Conservation (phyloP, 2,113 vertebrate genomes). For the Miniopterus natalensis region DNA sequence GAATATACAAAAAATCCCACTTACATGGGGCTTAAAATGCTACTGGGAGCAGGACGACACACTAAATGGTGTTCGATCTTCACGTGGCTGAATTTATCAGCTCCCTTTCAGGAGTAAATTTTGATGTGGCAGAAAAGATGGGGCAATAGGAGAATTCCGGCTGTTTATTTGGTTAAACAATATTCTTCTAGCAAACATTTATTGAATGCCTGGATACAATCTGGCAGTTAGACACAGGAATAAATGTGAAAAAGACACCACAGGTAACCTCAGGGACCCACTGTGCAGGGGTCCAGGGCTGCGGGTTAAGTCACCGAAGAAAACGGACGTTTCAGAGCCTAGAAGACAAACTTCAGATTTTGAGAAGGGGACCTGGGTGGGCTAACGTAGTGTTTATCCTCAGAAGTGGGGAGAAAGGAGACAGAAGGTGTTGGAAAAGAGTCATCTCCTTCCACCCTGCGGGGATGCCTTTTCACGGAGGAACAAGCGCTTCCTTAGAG, state of each 20-base stretch:
- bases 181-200: background rate
- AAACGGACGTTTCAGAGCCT: background rate
- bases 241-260: background rate
- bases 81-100: background rate
- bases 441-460: background rate
- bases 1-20: background rate
- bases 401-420: background rate
- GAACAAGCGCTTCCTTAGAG: background rate
- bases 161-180: background rate
- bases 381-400: background rate
- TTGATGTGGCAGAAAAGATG: background rate
- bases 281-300: background rate
- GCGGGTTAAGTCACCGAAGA: background rate
- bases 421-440: background rate
- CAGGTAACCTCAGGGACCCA: background rate
- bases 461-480: background rate
- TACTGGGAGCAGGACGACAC: background rate
- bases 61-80: background rate
- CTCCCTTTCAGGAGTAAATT: slow-evolving; percentile 16
- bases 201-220: background rate
- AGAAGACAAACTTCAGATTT: background rate
- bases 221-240: background rate
- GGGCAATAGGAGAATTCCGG: background rate
- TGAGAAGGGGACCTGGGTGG: background rate
- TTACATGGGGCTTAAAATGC: background rate